Conservation (phyloP, 2,888 invertebrate genomes). For the Anticlea derivata region DNA sequence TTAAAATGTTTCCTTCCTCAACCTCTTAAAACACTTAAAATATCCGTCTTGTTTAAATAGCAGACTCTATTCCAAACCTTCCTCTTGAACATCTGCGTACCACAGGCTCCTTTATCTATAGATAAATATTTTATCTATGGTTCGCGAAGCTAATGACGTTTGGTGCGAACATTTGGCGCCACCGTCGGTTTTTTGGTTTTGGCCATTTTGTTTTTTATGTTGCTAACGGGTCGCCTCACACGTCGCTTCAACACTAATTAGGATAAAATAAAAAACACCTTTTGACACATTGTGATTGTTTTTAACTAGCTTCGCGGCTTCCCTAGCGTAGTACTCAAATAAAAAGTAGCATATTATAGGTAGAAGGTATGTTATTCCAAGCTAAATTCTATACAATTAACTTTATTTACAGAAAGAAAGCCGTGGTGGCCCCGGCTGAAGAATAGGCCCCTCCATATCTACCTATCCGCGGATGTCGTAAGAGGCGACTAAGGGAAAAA, state of each 20-base stretch:
- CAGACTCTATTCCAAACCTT: conserved; percentile 29
- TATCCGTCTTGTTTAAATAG: conserved; percentile 3
- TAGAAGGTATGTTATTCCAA: too few relatives aligned
- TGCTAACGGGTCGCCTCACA: conserved; percentile 55
- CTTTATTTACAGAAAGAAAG: too few relatives aligned
- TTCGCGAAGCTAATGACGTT: conserved; percentile 55
- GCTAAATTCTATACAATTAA: too few relatives aligned
- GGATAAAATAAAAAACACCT: conserved; percentile 42
- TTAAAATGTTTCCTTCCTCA: conserved; percentile 33
- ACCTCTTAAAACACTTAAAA: conserved; percentile 30
- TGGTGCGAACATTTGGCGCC: conserved; percentile 69
- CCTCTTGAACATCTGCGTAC: conserved; percentile 53
- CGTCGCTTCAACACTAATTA: conserved; percentile 52
- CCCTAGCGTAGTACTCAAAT: too few relatives aligned
- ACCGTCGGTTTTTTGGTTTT: conserved; percentile 46
- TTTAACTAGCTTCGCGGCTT: not conserved
- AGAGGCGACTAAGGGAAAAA: too few relatives aligned
- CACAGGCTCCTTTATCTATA: conserved; percentile 55
- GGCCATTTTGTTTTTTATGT: conserved; percentile 30
- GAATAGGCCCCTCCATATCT: too few relatives aligned
- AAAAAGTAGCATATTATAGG: too few relatives aligned
- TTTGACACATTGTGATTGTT: conserved; percentile 16
- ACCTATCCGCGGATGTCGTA: too few relatives aligned
- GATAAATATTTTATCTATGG: conserved; percentile 56
- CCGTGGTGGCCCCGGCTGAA: too few relatives aligned